A percentile compares a stretch with the other conserved stretches of the same genome.
Conservation (phyloP, 1,140 invertebrate genomes). For the Antheraea mylitta region DNA sequence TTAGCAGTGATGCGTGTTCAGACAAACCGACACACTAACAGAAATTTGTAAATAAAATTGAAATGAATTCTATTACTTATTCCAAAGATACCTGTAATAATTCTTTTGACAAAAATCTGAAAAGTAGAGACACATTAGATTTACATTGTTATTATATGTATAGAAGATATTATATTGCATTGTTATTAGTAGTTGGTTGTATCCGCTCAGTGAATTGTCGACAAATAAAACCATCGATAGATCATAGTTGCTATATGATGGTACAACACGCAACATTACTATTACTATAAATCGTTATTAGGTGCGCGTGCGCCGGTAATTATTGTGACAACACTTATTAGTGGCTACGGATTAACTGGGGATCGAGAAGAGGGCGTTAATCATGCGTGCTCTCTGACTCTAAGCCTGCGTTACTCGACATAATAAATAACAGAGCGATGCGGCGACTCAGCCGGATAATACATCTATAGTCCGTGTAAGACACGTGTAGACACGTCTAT, state of each 20-base stretch:
- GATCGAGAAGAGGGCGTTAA: background rate
- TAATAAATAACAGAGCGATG: background rate
- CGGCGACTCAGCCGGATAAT: background rate
- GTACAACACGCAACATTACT: background rate
- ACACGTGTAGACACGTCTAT: background rate
- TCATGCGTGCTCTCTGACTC: background rate
- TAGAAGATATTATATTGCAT: no score
- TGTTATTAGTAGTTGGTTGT: no score
- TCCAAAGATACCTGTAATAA: no score
- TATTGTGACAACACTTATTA: background rate
- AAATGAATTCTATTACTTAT: no score
- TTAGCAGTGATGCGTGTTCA: no score
- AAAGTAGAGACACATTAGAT: no score
- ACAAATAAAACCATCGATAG: background rate
- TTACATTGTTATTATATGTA: no score
- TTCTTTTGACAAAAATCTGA: no score
- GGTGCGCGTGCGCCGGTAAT: slow-evolving; percentile 1
- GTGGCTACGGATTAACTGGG: background rate
- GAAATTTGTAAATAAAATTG: no score
- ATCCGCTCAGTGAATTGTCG: background rate
- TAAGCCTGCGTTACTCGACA: background rate
- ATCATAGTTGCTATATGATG: background rate
- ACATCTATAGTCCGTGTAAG: background rate
- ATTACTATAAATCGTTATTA: slow-evolving; percentile 5
- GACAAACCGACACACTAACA: no score